phyloP scores from a whole-genome alignment of 2,888 invertebrate genomes.

The Ormia ochracea region DNA sequence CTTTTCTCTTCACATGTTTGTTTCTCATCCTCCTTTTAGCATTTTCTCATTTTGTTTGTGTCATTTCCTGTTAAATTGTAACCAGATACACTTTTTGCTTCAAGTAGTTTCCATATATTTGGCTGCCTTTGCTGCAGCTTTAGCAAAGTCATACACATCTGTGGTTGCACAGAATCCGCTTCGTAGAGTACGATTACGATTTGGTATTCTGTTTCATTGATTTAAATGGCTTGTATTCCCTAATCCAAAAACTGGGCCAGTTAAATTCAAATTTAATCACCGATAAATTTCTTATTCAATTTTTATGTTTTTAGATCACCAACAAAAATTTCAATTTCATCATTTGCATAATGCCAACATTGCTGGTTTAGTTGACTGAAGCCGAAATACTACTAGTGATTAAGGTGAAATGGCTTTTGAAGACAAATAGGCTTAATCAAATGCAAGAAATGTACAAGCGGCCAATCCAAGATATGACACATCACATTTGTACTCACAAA shows the following conservation, averaged over 20 bases:
- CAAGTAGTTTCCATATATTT: slow-evolving; percentile 7
- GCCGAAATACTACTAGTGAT: not conserved
- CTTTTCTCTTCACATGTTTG: slow-evolving; percentile 1
- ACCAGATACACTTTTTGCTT: slow-evolving; percentile 59
- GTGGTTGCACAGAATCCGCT: not conserved
- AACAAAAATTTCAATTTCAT: slow-evolving; percentile 22
- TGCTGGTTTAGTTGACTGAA: not conserved
- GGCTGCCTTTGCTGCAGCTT: not conserved
- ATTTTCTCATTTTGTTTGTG: slow-evolving; percentile 38
- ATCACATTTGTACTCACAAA: too few relatives aligned
- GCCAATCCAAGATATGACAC: too few relatives aligned
- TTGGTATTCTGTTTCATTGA: not conserved
- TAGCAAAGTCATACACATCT: not conserved
- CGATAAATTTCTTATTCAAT: slow-evolving; percentile 21
- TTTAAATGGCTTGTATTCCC: slow-evolving; percentile 37
- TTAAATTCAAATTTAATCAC: slow-evolving; percentile 43
- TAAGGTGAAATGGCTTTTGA: not conserved
- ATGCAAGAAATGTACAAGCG: not conserved
- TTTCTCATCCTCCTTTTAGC: not conserved
- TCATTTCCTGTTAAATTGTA: slow-evolving; percentile 61
- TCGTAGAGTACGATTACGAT: not conserved
- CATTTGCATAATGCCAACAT: slow-evolving; percentile 27
- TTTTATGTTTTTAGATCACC: slow-evolving; percentile 3
- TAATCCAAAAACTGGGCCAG: slow-evolving; percentile 43
- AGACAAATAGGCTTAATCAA: not conserved